These are phyloP conservation scores for Teleogryllus occipitalis DNA, from an alignment of 1,140 invertebrate genomes.

Conservation along the genomic window DNA sequence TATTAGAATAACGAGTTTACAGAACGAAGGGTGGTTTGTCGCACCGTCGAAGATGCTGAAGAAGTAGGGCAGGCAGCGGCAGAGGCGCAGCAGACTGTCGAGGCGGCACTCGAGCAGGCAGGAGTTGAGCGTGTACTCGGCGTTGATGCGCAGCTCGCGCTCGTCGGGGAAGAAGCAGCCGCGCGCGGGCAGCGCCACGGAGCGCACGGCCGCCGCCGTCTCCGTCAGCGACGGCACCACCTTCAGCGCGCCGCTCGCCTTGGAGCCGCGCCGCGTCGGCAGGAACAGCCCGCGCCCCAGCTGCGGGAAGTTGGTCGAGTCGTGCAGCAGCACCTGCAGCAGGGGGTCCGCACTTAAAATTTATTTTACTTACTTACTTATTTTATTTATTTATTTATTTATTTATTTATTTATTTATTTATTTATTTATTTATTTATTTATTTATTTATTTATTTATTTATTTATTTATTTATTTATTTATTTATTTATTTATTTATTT, in stretches of 20 bases:
- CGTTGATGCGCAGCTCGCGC: slow-evolving; percentile 20
- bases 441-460: no score
- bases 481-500: no score
- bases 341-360: no score
- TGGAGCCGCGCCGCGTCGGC: slow-evolving; percentile 20
- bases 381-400: no score
- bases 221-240: slow-evolving; percentile 28
- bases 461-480: no score
- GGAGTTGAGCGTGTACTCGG: background rate
- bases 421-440: no score
- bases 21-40: no score
- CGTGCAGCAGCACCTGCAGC: slow-evolving; percentile 28
- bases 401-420: no score
- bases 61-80: slow-evolving; percentile 14
- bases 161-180: slow-evolving; percentile 31
- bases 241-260: slow-evolving; percentile 23
- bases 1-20: no score
- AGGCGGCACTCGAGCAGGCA: slow-evolving; percentile 1
- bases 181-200: slow-evolving; percentile 21
- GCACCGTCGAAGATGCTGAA: slow-evolving; percentile 7
- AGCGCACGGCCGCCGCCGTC: slow-evolving; percentile 27
- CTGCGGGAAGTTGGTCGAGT: slow-evolving; percentile 29
- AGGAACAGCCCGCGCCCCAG: slow-evolving; percentile 28
- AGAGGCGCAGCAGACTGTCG: background rate
- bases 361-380: no score